Percentiles rank a stretch among this genome's conserved stretches.
Evolutionary conservation across 1,140 invertebrate genomes (phyloP).

Genomic region (Caenorhabditis remanei): DNA sequence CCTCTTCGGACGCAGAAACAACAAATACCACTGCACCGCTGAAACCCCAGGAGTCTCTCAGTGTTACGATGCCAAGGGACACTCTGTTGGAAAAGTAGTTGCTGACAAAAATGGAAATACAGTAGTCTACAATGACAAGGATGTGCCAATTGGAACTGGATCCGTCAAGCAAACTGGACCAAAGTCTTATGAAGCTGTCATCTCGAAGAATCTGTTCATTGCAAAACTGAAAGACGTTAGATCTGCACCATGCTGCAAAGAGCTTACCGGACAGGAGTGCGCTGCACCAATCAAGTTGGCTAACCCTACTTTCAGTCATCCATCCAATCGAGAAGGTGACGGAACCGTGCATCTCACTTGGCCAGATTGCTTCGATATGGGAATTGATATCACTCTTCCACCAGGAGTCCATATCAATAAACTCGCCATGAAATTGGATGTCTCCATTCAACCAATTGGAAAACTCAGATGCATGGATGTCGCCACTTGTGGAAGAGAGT

Average conservation of each 20-base stretch:
- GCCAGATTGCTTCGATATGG: conserved; percentile 78
- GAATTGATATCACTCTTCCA: conserved; percentile 76
- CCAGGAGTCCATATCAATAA: conserved; percentile 77
- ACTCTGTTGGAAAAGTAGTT: conserved; percentile 76
- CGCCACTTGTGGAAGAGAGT: conserved; percentile 76
- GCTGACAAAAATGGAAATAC: conserved; percentile 78
- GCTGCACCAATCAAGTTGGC: conserved; percentile 71
- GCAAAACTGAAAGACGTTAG: conserved; percentile 76
- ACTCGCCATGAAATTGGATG: conserved; percentile 76
- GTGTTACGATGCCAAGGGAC: conserved; percentile 76
- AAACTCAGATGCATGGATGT: conserved; percentile 78
- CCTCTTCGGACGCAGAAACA: conserved; percentile 74
- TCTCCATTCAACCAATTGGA: conserved; percentile 77
- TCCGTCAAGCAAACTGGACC: conserved; percentile 72
- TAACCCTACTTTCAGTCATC: conserved; percentile 73
- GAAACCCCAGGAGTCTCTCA: conserved; percentile 77
- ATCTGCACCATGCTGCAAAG: conserved; percentile 72
- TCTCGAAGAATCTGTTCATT: conserved; percentile 77
- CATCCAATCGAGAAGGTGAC: conserved; percentile 72
- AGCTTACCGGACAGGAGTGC: conserved; percentile 75
- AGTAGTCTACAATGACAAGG: conserved; percentile 77
- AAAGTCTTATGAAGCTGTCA: conserved; percentile 75
- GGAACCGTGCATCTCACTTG: conserved; percentile 73
- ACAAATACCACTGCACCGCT: conserved; percentile 77
- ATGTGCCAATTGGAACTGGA: conserved; percentile 77